Evolutionary conservation across 2,113 vertebrate species (phyloP), one percentile per base, ranked within the genome.

Genomic region (Cairina moschata): DNA sequence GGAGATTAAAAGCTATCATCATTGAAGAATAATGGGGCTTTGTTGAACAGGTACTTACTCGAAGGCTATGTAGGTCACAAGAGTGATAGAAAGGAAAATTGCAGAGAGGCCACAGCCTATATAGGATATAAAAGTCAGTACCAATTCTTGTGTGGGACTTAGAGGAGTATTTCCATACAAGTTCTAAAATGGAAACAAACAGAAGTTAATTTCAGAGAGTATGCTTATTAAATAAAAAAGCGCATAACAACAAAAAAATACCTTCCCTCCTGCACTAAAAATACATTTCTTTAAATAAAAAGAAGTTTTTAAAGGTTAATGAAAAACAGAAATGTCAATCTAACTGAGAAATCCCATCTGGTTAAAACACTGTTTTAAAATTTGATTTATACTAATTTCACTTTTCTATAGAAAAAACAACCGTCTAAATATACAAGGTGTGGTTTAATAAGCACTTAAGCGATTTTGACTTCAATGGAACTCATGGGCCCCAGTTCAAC

Each of bases 41-140:
- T 88, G 46, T 11, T 55, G 55, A 95, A 38, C 17, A 44, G 69
- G 50, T 98, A 98, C 99, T 98, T 97, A 99, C 99, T 98, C 98
- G 97, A 99, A 99, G 17, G 96, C 97, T 90, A 99, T 95, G 95
- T 99, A 99, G 34, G 99, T 99, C 91, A 99, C 94, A 59, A 99
- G 97, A 56, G 99, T 99, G 94, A 99, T 62, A 17, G 98, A 98
- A 52, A 99, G 98, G 95, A 99, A 99, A 95, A 99, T 97, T 62
- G 98, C 97, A 26, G 99, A 99, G 90, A 99, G 93, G 25, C 99
- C 99, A 97, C 99, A 99, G 88, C 99, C 99, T 84, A 99, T 99
- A 76, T 98, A 99, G 1, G 99, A 99, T 96, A 99, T 99, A 97
- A 99, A 99, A 38, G 98, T 99, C 59, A 99, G 97, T 73, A 99